phyloP scores from a whole-genome alignment of 2,113 vertebrate genomes.

The Symphodus melops region DNA sequence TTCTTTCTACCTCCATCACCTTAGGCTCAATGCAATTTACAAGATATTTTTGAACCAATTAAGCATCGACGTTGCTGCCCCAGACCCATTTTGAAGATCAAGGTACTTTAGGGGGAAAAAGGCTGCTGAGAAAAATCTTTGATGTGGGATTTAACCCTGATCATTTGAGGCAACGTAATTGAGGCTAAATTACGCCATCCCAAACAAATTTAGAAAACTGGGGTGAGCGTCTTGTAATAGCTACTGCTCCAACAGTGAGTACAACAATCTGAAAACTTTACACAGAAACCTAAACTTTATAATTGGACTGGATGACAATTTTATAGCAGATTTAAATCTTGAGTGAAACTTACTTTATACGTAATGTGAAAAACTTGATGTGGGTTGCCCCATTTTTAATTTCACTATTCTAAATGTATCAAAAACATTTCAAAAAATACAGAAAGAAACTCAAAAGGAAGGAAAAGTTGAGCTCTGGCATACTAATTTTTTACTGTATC shows the following conservation, averaged over 20 bases:
- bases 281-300: conserved; percentile 31
- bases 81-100: conserved; percentile 80
- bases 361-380: conserved; percentile 11
- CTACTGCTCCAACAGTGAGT: conserved; percentile 47
- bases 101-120: conserved; percentile 73
- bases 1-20: conserved; percentile 66
- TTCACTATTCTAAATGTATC: neutral
- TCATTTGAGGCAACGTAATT: conserved; percentile 76
- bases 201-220: conserved; percentile 78
- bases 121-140: conserved; percentile 74
- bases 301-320: conserved; percentile 62
- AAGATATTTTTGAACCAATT: conserved; percentile 80
- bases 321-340: conserved; percentile 35
- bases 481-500: neutral
- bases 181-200: conserved; percentile 80
- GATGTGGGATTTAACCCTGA: conserved; percentile 80
- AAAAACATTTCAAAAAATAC: neutral
- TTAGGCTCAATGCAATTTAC: conserved; percentile 75
- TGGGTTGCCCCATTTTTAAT: conserved; percentile 11
- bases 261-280: conserved; percentile 56
- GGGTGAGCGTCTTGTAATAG: conserved; percentile 69
- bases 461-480: neutral
- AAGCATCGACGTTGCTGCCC: conserved; percentile 73
- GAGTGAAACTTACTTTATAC: conserved; percentile 25
- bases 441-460: neutral